Evolutionary conservation across 1,140 invertebrate species (phyloP), one percentile per base, ranked within the genome.

Genomic region (Drosophila arizonae): DNA sequence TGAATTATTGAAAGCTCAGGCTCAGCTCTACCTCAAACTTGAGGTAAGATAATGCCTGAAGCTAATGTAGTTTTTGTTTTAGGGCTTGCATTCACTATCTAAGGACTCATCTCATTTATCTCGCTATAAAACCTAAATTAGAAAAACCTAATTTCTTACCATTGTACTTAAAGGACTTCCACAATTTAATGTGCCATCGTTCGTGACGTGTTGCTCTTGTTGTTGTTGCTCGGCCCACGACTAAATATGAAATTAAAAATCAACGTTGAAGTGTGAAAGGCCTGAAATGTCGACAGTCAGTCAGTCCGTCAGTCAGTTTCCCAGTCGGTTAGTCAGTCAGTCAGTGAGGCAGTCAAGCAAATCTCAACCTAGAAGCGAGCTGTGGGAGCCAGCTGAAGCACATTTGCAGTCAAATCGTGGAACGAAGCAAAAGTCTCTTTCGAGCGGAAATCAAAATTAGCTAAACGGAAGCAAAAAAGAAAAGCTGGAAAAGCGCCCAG

Each of bases 241-340:
- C 84, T 87, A 87, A 88, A 88, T 88, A 88, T 88, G 84, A 88
- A 88, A 88, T 88, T 88, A 88, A 88, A 88, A 88, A 88, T 84
- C 85, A 86, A 80, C 76, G 80, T 74, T 88, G 80, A 88, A 84
- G 84, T 88, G 84, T 88, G 84, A 88, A 88, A 88, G 73, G 74
- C 73, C 72, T 79, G 50, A 65, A 84, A 77, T 71, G 67, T 43
- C 68, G 79, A 71, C 67, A 72, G 65, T 82, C 69, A 77, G 79
- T 62, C 72, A 45, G 56, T 62, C 72, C 41, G 56, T 9, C 5
- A 17, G n/a, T 3, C 43, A 9, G 43, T 2, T 4, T 4, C 6
- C 3, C 43, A 17, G 43, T 9, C 17, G 3, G 43, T 15, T 15
- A 9, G 43, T 17, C 17, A 9, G 43, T 15, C 15, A 17, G 43